A percentile compares a stretch with the other conserved stretches of the same genome.
phyloP scores from a whole-genome alignment of 2,888 invertebrate genomes.

The Arenicola marina region DNA sequence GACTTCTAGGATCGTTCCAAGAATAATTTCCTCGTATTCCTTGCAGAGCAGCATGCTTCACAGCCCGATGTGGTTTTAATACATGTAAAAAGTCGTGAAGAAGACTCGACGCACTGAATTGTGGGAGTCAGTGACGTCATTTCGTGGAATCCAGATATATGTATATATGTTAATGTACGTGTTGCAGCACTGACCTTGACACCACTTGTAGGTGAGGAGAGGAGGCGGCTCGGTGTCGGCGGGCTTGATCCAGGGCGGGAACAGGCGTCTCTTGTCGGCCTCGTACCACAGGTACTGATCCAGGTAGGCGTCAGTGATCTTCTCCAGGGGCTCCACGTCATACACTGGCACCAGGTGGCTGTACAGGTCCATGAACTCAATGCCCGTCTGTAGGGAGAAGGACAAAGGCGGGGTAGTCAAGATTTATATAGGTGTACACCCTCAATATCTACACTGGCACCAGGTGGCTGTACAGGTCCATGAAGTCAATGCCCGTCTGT shows the following conservation, averaged over 20 bases:
- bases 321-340: constrained; percentile 98
- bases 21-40: no score
- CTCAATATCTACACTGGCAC: constrained; percentile 99
- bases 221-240: constrained; percentile 95
- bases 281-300: constrained; percentile 99
- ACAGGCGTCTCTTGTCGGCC: constrained; percentile 93
- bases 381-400: no score
- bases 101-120: no score
- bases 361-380: constrained; percentile 99
- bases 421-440: no score
- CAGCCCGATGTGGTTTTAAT: no score
- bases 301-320: constrained; percentile 98
- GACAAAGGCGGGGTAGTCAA: no score
- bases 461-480: constrained; percentile 98
- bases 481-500: constrained; percentile 99
- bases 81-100: no score
- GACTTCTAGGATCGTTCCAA: no score
- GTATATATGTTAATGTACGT: no score
- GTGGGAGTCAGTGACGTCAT: no score
- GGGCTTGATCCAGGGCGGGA: constrained; percentile 99
- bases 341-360: constrained; percentile 98
- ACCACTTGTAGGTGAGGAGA: constrained; percentile 90
- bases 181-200: constrained; percentile 85
- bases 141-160: no score
- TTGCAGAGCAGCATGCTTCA: no score